Evolutionary conservation across 2,113 vertebrate genomes (phyloP).

Genomic region (human (Homo sapiens)): DNA sequence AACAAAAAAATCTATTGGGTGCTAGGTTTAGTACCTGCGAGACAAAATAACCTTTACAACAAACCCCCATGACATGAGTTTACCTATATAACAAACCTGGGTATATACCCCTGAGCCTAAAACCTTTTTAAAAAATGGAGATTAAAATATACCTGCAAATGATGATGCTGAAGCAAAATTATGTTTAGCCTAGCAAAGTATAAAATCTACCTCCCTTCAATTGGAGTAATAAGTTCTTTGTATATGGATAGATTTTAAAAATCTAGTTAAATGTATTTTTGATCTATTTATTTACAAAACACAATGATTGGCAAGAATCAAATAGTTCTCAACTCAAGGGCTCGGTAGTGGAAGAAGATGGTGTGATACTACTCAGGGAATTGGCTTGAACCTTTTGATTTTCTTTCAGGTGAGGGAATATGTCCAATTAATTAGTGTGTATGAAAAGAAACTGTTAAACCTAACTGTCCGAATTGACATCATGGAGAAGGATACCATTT

Average conservation of each 20-base stretch:
- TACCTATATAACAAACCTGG: no score
- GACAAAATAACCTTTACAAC: no score
- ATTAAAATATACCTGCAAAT: neutral
- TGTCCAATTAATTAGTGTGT: conserved; percentile 82
- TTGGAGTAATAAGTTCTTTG: neutral
- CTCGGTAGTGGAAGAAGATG: neutral
- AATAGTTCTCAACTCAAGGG: neutral
- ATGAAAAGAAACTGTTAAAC: conserved; percentile 86
- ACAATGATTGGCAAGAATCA: neutral
- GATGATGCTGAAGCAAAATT: neutral
- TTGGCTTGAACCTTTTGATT: neutral
- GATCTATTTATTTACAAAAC: neutral
- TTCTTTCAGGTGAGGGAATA: conserved; percentile 86
- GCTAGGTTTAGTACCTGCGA: no score
- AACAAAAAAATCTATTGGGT: no score
- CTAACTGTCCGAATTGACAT: conserved; percentile 85
- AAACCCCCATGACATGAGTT: no score
- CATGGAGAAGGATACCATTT: conserved; percentile 84
- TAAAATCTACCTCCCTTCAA: neutral
- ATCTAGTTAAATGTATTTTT: conserved; percentile 10
- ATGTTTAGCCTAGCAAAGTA: neutral
- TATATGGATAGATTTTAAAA: neutral
- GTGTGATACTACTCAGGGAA: neutral
- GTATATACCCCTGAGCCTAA: no score
- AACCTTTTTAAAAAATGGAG: neutral